Base-by-base conservation (phyloP, 35 echinoderm and acorn worm genomes). In the Stichopus chloronotus region DNA sequence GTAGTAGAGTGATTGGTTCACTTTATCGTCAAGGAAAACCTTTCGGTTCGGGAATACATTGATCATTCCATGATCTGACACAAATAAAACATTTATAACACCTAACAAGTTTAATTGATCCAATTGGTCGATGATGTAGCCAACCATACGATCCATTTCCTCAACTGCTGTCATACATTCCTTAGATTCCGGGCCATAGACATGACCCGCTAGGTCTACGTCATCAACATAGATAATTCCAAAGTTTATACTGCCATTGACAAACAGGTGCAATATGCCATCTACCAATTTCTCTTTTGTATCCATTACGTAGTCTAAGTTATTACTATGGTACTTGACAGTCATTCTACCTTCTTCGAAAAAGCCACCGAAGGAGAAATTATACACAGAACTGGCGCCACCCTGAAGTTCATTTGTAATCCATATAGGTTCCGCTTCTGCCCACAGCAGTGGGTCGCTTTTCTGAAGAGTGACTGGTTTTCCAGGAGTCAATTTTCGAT, bases 31-130 rank as follows among this genome's bases (percentile, higher is more conserved):
- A 9, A 90, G 68, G 17, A 72, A 69, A 21, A 90, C 43, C 17
- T 10, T 76, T 54, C 53, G 61, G 8, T 68, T 55, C 9, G 61
- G 88, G 5, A 22, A 22, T 6, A 72, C 68, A 16, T 68, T 23
- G 24, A 71, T 59, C 88, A 25, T 17, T 72, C 88, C 88, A 59
- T 90, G 88, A 52, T 90, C 88, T 25, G 88, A 23, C 22, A 90
- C 71, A 58, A 90, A 69, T 14, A 90, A 5, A 20, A 90, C 71
- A 17, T 90, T 76, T 24, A 76, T 68, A 5, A 17, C 52, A 24
- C 52, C 68, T 12, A 74, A 76, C 8, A 90, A 22, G 7, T 90
- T 21, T 13, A 19, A 22, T 8, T 72, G 19, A 17, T 68, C 52
- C 11, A 90, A n/a, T 5, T 90, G 72, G 3, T 76, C 8, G 8